Conservation (phyloP, 1,140 invertebrate genomes). For the Sminthurinus signatus region DNA sequence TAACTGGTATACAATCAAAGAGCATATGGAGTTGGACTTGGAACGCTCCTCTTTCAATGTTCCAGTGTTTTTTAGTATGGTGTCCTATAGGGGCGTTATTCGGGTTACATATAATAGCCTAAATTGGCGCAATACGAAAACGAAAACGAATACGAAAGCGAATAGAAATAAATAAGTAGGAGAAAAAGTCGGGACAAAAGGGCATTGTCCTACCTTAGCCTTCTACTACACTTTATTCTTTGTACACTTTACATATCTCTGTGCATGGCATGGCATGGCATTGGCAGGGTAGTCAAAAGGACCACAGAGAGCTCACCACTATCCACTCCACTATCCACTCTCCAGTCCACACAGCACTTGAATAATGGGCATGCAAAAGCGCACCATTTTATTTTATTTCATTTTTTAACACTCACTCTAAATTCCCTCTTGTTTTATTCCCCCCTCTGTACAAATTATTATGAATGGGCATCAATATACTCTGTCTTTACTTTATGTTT, state of each 20-base stretch:
- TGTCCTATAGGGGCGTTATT: slow-evolving; percentile 22
- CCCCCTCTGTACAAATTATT: not conserved
- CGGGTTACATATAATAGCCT: slow-evolving; percentile 22
- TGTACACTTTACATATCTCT: too few relatives aligned
- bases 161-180: too few relatives aligned
- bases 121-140: slow-evolving; percentile 28
- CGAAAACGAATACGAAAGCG: too few relatives aligned
- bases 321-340: not conserved
- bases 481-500: too few relatives aligned
- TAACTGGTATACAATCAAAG: too few relatives aligned
- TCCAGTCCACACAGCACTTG: not conserved
- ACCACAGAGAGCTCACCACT: not conserved
- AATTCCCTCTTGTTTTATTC: too few relatives aligned
- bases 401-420: too few relatives aligned
- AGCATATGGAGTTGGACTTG: too few relatives aligned
- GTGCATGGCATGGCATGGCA: slow-evolving; percentile 20
- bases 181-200: slow-evolving; percentile 21
- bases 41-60: too few relatives aligned
- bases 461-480: too few relatives aligned
- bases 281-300: not conserved
- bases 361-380: slow-evolving; percentile 26
- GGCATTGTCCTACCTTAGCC: slow-evolving; percentile 29
- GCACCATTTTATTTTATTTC: not conserved
- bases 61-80: not conserved
- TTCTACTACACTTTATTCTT: too few relatives aligned